A percentile compares a stretch with the other conserved stretches of the same genome.
phyloP scores from a whole-genome alignment of 2,113 vertebrate species.

The Calypte anna region DNA sequence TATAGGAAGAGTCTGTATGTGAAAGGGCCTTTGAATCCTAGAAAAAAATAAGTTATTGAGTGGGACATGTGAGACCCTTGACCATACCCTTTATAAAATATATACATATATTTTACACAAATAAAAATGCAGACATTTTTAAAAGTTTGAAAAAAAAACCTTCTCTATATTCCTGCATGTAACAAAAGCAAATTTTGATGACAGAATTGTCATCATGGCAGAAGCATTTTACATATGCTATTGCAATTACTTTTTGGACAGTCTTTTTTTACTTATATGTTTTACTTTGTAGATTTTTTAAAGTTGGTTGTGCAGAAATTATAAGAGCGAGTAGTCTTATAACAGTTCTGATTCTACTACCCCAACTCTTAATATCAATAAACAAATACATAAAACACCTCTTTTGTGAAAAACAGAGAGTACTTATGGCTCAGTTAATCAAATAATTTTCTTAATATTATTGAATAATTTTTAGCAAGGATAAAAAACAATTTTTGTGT shows the following conservation, averaged over 20 bases:
- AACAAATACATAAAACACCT: background rate
- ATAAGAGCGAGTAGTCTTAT: background rate
- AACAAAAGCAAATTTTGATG: background rate
- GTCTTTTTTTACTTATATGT: background rate
- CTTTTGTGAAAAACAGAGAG: background rate
- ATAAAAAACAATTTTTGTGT: background rate
- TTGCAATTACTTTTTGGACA: background rate
- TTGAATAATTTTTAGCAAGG: background rate
- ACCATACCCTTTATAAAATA: background rate
- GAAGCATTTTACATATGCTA: background rate
- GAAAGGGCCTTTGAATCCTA: background rate
- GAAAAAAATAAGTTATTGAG: background rate
- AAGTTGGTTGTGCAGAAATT: background rate
- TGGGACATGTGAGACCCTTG: background rate
- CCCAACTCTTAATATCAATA: background rate
- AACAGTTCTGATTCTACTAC: background rate
- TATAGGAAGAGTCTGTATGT: background rate
- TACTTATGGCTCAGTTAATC: background rate
- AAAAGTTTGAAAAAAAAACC: background rate
- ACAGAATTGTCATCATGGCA: background rate
- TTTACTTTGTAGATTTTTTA: background rate
- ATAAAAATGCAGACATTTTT: background rate
- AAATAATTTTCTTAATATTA: background rate
- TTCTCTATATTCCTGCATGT: background rate
- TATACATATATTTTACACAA: background rate